Evolutionary conservation across 2,888 invertebrate species (phyloP), one percentile per base, ranked within the genome.

Genomic region (Epistrophella euchroma): DNA sequence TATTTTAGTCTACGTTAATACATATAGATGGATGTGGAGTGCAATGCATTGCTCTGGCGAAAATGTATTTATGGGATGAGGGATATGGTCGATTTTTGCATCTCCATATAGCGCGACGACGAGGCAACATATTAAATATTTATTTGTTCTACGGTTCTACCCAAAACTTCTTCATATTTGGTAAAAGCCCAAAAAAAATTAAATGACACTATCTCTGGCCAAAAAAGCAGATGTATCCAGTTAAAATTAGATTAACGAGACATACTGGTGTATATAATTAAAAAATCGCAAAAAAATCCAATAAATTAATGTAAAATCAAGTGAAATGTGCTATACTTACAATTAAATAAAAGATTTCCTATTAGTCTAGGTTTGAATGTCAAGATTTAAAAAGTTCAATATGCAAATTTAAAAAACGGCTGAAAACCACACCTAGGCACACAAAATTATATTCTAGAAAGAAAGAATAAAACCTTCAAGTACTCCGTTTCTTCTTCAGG

Each of bases 181-280:
- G 32, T 58, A 45, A 66, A 43, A 13, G 4, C 5, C 25, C 25
- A 72, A 45, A 43, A 43, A 55, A 73, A 52, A 25, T 28, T 43
- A 56, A 68, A 17, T 55, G 11, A 45, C 70, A 22, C 32, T 47
- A 37, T 55, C 32, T 55, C 68, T n/a, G 32, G 66, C 10, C 37
- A 25, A 50, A 76, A 85, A 85, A 37, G 80, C 80, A 81, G 85
- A 85, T 81, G 81, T 76, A 85, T 77, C 72, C 76, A 77, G 80
- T 80, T 85, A 73, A 80, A 80, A 71, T 85, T 80, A 85, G 84
- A 75, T 72, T 80, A 75, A 13, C 40, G 17, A 72, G 68, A 72
- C 43, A 68, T 56, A 11, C 25, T 40, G 6, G 7, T 52, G 52
- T 50, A 45, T 28, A 32, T 15, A n/a, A n/a, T 43, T 32, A 74